These are phyloP conservation scores for Drosophila biarmipes DNA, from an alignment of 1,140 invertebrate species.

Conservation along the genomic window DNA sequence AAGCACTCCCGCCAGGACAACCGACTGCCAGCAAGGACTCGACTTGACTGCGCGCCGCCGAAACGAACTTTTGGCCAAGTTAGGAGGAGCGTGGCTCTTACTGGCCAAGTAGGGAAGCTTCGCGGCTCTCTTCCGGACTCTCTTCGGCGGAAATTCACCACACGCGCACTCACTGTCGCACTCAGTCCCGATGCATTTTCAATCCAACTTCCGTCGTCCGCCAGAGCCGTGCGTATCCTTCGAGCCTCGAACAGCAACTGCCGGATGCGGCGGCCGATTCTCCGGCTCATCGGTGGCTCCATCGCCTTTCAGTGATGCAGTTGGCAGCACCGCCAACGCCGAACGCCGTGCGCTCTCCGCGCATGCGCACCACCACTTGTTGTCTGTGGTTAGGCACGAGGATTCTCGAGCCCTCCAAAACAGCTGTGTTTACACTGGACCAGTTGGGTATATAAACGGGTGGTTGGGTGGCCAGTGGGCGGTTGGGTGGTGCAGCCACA, in stretches of 20 bases:
- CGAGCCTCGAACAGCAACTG: slow-evolving; percentile 81
- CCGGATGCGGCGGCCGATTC: slow-evolving; percentile 1
- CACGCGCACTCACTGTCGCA: slow-evolving; percentile 39
- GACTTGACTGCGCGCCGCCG: slow-evolving; percentile 62
- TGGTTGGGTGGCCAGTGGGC: background rate
- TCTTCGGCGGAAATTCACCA: slow-evolving; percentile 70
- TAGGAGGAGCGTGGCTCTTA: slow-evolving; percentile 22
- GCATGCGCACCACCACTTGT: slow-evolving; percentile 67
- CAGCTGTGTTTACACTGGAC: slow-evolving; percentile 69
- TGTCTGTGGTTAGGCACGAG: slow-evolving; percentile 78
- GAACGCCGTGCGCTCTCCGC: slow-evolving; percentile 21
- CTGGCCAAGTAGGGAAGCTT: slow-evolving; percentile 13
- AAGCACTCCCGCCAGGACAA: slow-evolving; percentile 59
- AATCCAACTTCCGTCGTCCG: slow-evolving; percentile 47
- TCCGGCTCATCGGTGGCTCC: slow-evolving; percentile 5
- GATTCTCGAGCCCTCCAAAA: slow-evolving; percentile 35
- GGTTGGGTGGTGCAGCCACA: slow-evolving; percentile 19
- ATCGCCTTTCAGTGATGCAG: slow-evolving; percentile 37
- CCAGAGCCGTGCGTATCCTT: slow-evolving; percentile 77
- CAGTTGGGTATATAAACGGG: slow-evolving; percentile 5
- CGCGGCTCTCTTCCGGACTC: slow-evolving; percentile 49
- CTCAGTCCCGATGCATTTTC: slow-evolving; percentile 50
- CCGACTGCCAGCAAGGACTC: slow-evolving; percentile 66
- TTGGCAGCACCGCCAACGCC: slow-evolving; percentile 49
- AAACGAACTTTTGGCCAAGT: slow-evolving; percentile 8